Conservation (phyloP, 2,888 invertebrate genomes). For the Apotomis capreana region DNA sequence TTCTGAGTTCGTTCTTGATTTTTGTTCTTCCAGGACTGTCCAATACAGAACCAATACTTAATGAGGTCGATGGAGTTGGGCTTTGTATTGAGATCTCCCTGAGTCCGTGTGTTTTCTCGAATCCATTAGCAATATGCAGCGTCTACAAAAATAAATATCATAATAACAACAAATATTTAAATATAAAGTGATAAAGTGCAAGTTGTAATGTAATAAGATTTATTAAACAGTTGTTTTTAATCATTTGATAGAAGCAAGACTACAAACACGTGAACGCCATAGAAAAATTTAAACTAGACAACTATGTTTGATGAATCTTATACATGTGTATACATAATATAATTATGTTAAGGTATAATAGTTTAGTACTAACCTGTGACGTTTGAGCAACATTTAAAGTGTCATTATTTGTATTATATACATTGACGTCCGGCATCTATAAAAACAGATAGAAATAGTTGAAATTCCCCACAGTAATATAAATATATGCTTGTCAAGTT, state of each 20-base stretch:
- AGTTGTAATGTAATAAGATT: too few relatives aligned
- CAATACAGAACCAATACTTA: neutral
- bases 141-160: neutral
- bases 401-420: too few relatives aligned
- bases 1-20: neutral
- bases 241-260: too few relatives aligned
- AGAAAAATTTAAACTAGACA: neutral
- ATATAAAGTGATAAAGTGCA: too few relatives aligned
- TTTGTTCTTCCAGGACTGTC: neutral
- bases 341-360: neutral
- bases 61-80: slow-evolving; percentile 1
- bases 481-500: rapidly evolving
- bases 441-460: too few relatives aligned
- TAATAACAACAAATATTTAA: neutral
- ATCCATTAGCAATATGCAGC: neutral
- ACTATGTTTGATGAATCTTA: neutral
- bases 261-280: neutral
- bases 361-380: neutral
- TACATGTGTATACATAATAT: neutral
- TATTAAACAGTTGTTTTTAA: too few relatives aligned
- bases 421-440: too few relatives aligned
- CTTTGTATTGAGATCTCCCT: neutral
- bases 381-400: too few relatives aligned
- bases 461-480: rapidly evolving
- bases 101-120: neutral